These are phyloP conservation scores for Drosophila equinoxialis DNA, from an alignment of 1,140 invertebrate species.

Conservation along the genomic window DNA sequence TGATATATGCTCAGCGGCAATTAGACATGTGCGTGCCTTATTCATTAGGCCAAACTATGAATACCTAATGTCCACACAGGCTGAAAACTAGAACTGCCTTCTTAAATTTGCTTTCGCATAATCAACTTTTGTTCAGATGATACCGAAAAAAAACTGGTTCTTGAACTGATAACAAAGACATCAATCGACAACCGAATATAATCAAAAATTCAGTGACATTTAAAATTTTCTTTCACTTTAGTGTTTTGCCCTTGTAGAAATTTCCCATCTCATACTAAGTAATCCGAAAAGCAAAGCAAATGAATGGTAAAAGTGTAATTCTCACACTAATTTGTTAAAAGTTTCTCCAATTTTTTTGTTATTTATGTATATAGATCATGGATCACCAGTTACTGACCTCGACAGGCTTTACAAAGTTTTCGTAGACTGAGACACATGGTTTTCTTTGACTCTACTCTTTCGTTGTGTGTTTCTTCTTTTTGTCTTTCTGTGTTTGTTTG, in stretches of 20 bases:
- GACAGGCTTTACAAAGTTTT: slow-evolving; percentile 64
- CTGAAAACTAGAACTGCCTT: no score
- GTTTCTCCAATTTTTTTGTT: no score
- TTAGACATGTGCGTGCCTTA: slow-evolving; percentile 3
- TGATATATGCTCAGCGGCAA: background rate
- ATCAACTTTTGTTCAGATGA: background rate
- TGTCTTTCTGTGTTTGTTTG: background rate
- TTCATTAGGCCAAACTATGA: slow-evolving; percentile 4
- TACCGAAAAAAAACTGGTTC: background rate
- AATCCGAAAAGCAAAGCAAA: no score
- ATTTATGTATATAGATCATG: background rate
- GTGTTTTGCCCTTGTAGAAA: no score
- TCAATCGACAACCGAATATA: no score
- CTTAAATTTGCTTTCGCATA: background rate
- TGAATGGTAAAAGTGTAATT: no score
- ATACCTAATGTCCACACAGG: background rate
- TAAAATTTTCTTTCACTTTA: no score
- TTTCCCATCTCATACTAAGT: no score
- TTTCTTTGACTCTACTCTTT: background rate
- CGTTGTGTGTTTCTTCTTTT: background rate
- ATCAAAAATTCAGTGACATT: no score
- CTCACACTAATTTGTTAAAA: no score
- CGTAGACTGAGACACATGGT: slow-evolving; percentile 65
- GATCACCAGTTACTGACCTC: slow-evolving; percentile 58
- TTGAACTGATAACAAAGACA: slow-evolving; percentile 11